Evolutionary conservation across 53 echinoderm and acorn worm species (phyloP).

Genomic region (Apostichopus leukothele): DNA sequence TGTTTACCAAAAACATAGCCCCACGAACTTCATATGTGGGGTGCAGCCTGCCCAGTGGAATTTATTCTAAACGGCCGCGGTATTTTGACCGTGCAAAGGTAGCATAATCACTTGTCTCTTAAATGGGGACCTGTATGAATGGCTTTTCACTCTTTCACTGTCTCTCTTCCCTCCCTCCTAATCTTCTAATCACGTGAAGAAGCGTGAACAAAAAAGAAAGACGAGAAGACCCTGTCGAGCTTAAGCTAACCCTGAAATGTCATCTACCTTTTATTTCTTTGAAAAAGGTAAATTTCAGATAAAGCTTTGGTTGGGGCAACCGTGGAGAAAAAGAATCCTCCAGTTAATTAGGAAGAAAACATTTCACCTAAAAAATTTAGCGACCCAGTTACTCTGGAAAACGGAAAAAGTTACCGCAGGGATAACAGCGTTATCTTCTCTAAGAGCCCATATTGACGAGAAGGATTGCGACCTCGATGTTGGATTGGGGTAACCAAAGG

Average conservation of each 20-base stretch:
- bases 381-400: constrained; percentile 55
- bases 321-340: constrained; percentile 60
- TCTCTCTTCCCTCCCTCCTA: constrained; percentile 54
- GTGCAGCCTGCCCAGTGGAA: constrained; percentile 74
- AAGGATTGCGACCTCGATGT: constrained; percentile 93
- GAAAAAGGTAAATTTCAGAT: too few species aligned
- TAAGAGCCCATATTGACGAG: constrained; percentile 80
- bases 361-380: not conserved
- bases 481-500: constrained; percentile 74
- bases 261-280: too few species aligned
- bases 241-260: not conserved
- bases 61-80: constrained; percentile 80
- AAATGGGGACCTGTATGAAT: constrained; percentile 77
- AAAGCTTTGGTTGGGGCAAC: constrained; percentile 78
- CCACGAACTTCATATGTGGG: constrained; percentile 48
- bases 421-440: constrained; percentile 93
- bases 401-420: constrained; percentile 82
- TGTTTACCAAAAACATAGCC: constrained; percentile 92
- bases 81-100: constrained; percentile 91
- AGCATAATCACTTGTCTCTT: constrained; percentile 85
- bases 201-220: constrained; percentile 54
- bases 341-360: constrained; percentile 17
- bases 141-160: constrained; percentile 63
- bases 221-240: constrained; percentile 89
- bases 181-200: constrained; percentile 67